Conservation (phyloP, 2,797 vertebrate species). For the Buphagus erythrorhynchus region DNA sequence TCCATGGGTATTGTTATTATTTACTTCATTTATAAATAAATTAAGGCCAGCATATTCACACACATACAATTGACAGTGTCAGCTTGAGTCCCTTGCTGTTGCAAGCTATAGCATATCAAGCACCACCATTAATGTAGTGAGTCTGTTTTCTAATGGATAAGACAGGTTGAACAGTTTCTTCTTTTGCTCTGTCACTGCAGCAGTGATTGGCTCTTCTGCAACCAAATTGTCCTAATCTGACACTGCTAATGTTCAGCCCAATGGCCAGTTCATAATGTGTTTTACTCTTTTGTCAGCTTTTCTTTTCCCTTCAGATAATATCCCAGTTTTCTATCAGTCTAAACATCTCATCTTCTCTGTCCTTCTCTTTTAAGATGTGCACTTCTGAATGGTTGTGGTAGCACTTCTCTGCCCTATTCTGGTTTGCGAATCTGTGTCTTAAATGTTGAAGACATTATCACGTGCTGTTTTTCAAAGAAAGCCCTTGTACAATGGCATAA, state of each 20-base stretch:
- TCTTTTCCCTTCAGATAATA: not conserved
- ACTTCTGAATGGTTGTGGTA: not conserved
- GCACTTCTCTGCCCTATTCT: not conserved
- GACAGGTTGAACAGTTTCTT: not conserved
- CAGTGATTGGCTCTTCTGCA: not conserved
- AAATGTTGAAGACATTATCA: not conserved
- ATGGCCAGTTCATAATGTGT: not conserved
- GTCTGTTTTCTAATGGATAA: not conserved
- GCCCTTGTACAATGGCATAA: not conserved
- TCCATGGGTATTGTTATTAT: not conserved
- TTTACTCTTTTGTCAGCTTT: not conserved
- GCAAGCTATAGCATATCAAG: not conserved
- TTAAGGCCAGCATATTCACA: not conserved
- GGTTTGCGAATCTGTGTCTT: not conserved
- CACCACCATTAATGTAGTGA: not conserved
- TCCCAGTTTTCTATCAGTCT: not conserved
- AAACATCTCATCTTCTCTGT: not conserved
- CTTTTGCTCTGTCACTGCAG: not conserved
- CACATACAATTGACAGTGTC: not conserved
- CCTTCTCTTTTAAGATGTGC: not conserved
- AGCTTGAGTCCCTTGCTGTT: not conserved
- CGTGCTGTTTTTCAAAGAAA: not conserved
- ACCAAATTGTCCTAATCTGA: not conserved
- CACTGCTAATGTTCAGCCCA: not conserved
- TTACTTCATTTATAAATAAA: slow-evolving; percentile 37